Base-by-base conservation (phyloP, 2,113 vertebrate genomes). In the Thinocorus orbignyianus region DNA sequence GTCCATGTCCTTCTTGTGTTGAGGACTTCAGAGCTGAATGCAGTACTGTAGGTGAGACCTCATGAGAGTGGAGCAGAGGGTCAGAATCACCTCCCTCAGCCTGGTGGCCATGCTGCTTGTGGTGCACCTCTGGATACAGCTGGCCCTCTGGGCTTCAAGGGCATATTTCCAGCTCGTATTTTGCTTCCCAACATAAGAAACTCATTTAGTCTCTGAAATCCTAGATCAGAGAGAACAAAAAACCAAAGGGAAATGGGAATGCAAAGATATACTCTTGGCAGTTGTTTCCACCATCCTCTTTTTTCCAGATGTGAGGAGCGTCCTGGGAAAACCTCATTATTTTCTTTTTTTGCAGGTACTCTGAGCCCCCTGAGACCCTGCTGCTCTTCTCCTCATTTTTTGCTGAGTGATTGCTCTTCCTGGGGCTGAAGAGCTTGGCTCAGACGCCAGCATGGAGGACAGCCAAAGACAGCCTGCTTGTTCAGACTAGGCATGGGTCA, bases 251-350 rank as follows among this genome's bases (percentile, higher is more conserved):
- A 88, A 14, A 7, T 9, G 25, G 48, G 25, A 80, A 33, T 0
- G 2, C 10, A 28, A 8, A 51, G 52, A 12, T 14, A 15, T 0
- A 1, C 10, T 62, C 46, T 65, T 1, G 2, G 9, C 1, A 1
- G 23, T 42, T 64, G 22, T 65, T 62, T 9, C 60, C 69, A 30
- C 39, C 2, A 0, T 2, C 1, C 9, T 5, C 7, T 5, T 49
- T 79, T 79, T 69, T 31, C 79, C 66, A 44, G 39, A 23, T 82
- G 19, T 0, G 17, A 71, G 30, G 37, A 78, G 48, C 1, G 1
- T 20, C 61, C 61, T 48, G 37, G 62, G 37, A 51, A 78, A 66
- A 62, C 3, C 3, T 1, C 4, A 3, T 54, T 7, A 2, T 13
- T 7, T 9, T 35, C 16, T 39, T 17, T 28, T 28, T n/a, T 4